Evolutionary conservation across 1,140 invertebrate species (phyloP), one percentile per base, ranked within the genome.

Genomic region (Halotydeus destructor): DNA sequence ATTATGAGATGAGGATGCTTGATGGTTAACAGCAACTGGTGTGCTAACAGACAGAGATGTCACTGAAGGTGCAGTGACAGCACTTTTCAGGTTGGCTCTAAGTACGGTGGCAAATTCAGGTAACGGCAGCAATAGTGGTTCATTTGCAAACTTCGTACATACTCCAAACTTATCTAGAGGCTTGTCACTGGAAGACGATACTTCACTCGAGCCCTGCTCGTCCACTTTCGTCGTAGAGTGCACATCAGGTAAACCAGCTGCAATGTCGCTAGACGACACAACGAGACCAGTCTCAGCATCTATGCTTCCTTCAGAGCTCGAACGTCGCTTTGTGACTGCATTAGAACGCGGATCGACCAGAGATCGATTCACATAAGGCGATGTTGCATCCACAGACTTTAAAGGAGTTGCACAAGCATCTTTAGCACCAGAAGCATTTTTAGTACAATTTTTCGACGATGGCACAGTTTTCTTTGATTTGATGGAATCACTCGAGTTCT

Each of bases 101-200:
- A 49, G 16, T 42, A 60, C 54, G 75, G 75, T 68, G 9, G 81
- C 82, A 55, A 85, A 86, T 56, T 77, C 73, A 2, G 82, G 81
- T 46, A 86, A 59, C 3, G 80, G 80, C 42, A 86, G 57, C 45
- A 74, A 76, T 49, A 85, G 64, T 3, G 79, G 75, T 22, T 52
- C 51, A 33, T 37, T 48, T 16, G 52, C 43, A 33, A 18, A 16
- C 5, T 33, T 33, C 24, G 41, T 44, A 23, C 41, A 38, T 39
- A 35, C 39, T n/a, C 26, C 22, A 38, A n/a, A 12, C 12, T 34
- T 25, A 9, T 16, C 30, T 5, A 42, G 38, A 23, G 8, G 12
- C 24, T 47, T 47, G 34, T 48, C 46, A 45, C 37, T 45, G n/a
- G 42, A 39, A 18, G 46, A 45, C 21, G 33, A 39, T 2, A 46